Base-by-base conservation (phyloP, 2,888 invertebrate genomes). In the Drosophila acutilabella region DNA sequence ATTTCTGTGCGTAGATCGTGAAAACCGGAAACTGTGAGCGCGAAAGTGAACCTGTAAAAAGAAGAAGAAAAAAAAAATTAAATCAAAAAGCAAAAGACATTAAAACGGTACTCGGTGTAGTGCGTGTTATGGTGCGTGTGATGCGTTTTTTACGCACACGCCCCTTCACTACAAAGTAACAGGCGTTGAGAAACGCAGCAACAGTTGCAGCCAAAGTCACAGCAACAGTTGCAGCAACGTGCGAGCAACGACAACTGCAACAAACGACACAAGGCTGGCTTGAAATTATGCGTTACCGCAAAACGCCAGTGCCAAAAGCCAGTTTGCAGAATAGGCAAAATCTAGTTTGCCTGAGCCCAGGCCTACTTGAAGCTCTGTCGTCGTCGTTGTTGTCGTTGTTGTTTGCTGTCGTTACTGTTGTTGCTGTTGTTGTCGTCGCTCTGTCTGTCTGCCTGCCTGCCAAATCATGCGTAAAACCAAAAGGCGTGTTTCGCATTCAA, bases 1-100 rank as follows among this genome's bases (percentile, higher is more conserved):
- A 97, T 94, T 98, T 98, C 93, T 98, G 98, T 81, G 98, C 98
- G 95, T 98, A 98, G 93, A 98, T 97, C 78, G 98, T 98, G 94
- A 98, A 98, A 87, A 98, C 98, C 62, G 98, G 98, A 93, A 97
- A 98, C 93, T 98, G 98, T 44, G 98, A 98, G 92, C 96, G 96
- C 78, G 97, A 96, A 91, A 98, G 94, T 67, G 98, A 97, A 93
- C 97, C 98, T 97, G 95, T 66, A 60, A 72, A 58, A n/a, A 70
- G 62, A 48, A 30, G 8, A 2, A 30, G 30, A 8, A 66, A 64
- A 48, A 53, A n/a, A 50, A 59, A 65, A 45, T 42, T 62, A 67
- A 66, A 50, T 36, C 11, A 45, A 52, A 67, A 78, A 74, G 16
- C 36, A 42, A 74, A 73, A 77, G 73, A 78, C 56, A 45, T 56